Percentiles rank a stretch among this genome's conserved stretches.
Conservation (phyloP, 2,797 vertebrate species). For the Heterohyrax brucei region DNA sequence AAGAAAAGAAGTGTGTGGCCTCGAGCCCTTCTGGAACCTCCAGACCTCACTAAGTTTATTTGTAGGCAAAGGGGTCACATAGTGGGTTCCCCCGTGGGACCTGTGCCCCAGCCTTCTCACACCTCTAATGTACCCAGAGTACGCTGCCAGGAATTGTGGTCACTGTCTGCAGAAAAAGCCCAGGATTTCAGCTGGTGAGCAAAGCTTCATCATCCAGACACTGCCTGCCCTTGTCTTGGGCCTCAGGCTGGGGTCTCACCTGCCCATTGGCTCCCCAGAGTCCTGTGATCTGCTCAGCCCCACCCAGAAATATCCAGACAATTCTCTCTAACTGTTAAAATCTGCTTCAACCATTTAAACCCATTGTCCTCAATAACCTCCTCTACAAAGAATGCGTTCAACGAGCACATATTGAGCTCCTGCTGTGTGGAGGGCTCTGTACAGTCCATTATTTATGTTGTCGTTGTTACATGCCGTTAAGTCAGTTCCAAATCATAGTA, state of each 20-base stretch:
- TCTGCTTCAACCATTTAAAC: neutral
- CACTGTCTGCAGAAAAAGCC: neutral
- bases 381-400: neutral
- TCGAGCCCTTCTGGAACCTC: neutral
- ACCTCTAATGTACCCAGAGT: neutral
- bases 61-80: neutral
- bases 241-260: too few relatives aligned
- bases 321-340: neutral
- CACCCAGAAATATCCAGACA: neutral
- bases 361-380: neutral
- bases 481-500: too few relatives aligned
- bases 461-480: too few relatives aligned
- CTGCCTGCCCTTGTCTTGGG: rapidly evolving
- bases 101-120: neutral
- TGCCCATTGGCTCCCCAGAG: neutral
- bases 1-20: too few relatives aligned
- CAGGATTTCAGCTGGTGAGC: neutral
- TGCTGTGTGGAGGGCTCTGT: neutral
- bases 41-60: rapidly evolving
- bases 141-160: neutral
- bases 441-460: too few relatives aligned
- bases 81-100: rapidly evolving
- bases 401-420: neutral
- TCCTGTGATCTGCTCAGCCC: neutral
- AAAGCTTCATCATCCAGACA: neutral